A percentile compares a stretch with the other conserved stretches of the same genome.
phyloP scores from a whole-genome alignment of 1,140 invertebrate genomes.

The Drosophila nikananu region DNA sequence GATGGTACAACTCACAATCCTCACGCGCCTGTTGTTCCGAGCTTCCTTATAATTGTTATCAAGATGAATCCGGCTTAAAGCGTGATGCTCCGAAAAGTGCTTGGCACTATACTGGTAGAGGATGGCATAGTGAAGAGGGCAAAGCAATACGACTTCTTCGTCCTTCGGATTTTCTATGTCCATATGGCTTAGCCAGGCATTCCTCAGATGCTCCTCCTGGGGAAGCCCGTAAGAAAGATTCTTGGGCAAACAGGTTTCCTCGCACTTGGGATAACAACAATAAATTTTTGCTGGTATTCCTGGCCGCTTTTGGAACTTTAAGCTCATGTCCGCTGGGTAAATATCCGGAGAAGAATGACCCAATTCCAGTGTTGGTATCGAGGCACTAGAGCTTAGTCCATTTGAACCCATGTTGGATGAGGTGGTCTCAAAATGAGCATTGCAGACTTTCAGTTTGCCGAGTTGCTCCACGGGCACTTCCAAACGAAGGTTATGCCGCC shows the following conservation, averaged over 20 bases:
- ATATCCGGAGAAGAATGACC: conserved; percentile 53
- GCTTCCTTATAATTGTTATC: conserved; percentile 36
- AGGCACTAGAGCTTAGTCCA: conserved; percentile 13
- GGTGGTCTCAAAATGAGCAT: conserved; percentile 56
- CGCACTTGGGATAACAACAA: conserved; percentile 62
- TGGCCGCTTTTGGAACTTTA: conserved; percentile 10
- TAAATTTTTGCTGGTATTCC: neutral
- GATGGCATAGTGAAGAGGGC: conserved; percentile 56
- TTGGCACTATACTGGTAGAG: conserved; percentile 55
- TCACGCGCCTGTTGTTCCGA: conserved; percentile 43
- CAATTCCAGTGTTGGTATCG: conserved; percentile 67
- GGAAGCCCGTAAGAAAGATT: conserved; percentile 40
- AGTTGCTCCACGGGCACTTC: conserved; percentile 21
- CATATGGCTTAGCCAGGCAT: conserved; percentile 46
- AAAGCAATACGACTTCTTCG: conserved; percentile 13
- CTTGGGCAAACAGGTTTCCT: conserved; percentile 38
- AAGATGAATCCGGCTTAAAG: conserved; percentile 16
- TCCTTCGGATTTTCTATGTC: conserved; percentile 11
- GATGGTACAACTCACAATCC: conserved; percentile 52
- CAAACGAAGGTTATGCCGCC: conserved; percentile 63
- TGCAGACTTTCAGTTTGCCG: conserved; percentile 44
- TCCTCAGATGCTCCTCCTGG: conserved; percentile 17
- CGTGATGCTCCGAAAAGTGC: conserved; percentile 39
- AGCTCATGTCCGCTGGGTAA: conserved; percentile 11
- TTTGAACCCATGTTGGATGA: conserved; percentile 30